phyloP scores from a whole-genome alignment of 1,140 invertebrate species.

The Atta cephalotes region DNA sequence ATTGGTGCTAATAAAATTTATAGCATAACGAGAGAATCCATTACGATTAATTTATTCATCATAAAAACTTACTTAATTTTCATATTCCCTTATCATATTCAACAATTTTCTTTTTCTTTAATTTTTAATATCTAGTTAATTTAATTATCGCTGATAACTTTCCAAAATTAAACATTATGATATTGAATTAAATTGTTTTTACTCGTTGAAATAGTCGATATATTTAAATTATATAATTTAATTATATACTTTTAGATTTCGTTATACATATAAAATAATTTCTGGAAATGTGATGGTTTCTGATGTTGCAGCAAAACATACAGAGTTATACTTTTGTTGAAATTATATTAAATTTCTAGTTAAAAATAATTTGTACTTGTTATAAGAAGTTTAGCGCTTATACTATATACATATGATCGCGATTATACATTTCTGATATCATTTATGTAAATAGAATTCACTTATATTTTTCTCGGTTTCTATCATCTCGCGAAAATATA shows the following conservation, averaged over 20 bases:
- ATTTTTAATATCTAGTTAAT: neutral
- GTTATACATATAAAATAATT: neutral
- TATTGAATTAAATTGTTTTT: neutral
- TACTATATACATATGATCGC: neutral
- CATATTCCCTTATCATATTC: neutral
- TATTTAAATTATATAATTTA: neutral
- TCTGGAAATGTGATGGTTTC: neutral
- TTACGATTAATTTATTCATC: constrained; percentile 13
- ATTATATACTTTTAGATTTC: neutral
- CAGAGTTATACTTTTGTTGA: neutral
- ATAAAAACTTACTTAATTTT: neutral
- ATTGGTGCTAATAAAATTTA: neutral
- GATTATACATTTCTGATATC: neutral
- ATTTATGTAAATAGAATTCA: neutral
- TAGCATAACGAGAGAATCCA: neutral
- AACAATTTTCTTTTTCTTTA: neutral
- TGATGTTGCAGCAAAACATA: neutral
- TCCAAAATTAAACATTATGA: neutral
- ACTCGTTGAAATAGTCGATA: neutral
- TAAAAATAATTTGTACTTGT: neutral
- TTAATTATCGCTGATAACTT: neutral
- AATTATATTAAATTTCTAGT: neutral
- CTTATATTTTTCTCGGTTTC: neutral
- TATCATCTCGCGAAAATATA: too few species aligned
- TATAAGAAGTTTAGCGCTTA: too few species aligned